A percentile compares a stretch with the other conserved stretches of the same genome.
phyloP scores from a whole-genome alignment of 2,113 vertebrate genomes.

The Psammodynastes pulverulentus region DNA sequence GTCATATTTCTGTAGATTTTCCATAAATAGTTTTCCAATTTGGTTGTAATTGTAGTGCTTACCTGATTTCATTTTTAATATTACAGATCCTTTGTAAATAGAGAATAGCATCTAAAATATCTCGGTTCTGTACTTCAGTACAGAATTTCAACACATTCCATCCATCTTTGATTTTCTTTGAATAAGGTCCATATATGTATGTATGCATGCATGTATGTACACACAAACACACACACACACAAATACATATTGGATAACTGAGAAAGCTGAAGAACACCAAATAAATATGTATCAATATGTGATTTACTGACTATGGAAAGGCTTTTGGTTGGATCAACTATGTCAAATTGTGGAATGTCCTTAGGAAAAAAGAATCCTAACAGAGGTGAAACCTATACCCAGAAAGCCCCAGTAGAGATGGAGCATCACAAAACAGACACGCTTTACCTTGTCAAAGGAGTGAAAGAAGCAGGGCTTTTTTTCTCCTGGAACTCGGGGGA shows the following conservation, averaged over 20 bases:
- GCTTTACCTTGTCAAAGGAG: background rate
- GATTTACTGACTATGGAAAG: background rate
- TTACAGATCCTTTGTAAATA: background rate
- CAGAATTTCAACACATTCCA: background rate
- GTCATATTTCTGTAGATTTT: background rate
- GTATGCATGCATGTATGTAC: too few species aligned
- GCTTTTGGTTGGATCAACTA: too few species aligned
- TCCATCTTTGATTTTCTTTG: background rate
- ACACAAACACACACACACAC: too few species aligned
- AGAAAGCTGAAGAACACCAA: background rate
- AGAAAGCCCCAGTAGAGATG: background rate
- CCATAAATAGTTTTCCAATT: background rate
- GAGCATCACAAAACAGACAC: background rate
- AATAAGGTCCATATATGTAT: too few species aligned
- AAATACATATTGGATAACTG: background rate
- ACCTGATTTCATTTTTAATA: background rate
- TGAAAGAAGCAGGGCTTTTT: background rate
- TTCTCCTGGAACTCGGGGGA: too few species aligned
- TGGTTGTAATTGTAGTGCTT: background rate
- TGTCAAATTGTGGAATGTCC: too few species aligned
- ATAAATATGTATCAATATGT: background rate
- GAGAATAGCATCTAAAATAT: background rate
- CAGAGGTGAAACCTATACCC: background rate
- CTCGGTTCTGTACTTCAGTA: background rate
- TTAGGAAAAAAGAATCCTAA: background rate